A percentile compares a stretch with the other conserved stretches of the same genome.
Evolutionary conservation across 1,140 invertebrate species (phyloP).

Genomic region (Diorhabda sublineata): DNA sequence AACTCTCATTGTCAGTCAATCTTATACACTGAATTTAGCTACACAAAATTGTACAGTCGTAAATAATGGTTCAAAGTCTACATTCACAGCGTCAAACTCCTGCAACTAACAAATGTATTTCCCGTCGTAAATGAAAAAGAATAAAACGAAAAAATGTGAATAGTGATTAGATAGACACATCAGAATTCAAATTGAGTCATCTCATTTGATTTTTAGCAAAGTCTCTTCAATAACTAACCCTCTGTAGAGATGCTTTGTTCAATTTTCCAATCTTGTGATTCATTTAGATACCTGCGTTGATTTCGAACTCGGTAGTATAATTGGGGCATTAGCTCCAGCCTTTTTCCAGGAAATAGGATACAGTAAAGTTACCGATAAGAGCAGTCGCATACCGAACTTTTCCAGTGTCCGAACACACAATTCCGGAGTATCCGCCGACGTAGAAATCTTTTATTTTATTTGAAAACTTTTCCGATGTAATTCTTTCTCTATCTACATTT

Average conservation of each 20-base stretch:
- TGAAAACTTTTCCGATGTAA: not conserved
- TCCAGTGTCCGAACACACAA: not conserved
- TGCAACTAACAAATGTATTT: too few relatives aligned
- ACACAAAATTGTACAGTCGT: too few relatives aligned
- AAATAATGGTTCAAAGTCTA: too few relatives aligned
- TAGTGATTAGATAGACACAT: too few relatives aligned
- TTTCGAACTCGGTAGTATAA: not conserved
- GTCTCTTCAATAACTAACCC: not conserved
- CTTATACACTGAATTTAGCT: too few relatives aligned
- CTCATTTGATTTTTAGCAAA: not conserved
- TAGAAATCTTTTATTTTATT: not conserved
- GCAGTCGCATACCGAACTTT: not conserved
- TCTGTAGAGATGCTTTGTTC: not conserved
- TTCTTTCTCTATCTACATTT: not conserved
- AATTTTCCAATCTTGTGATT: constrained; percentile 1
- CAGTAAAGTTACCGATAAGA: constrained; percentile 2
- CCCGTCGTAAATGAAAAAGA: too few relatives aligned
- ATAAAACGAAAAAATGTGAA: too few relatives aligned
- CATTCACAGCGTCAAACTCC: too few relatives aligned
- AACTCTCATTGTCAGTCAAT: too few relatives aligned
- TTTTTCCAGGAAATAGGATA: constrained; percentile 2
- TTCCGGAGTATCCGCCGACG: not conserved
- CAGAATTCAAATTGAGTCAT: too few relatives aligned
- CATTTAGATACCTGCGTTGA: not conserved
- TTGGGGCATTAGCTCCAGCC: not conserved